A percentile compares a stretch with the other conserved stretches of the same genome.
phyloP scores from a whole-genome alignment of 2,113 vertebrate genomes.

The Myocastor coypus region DNA sequence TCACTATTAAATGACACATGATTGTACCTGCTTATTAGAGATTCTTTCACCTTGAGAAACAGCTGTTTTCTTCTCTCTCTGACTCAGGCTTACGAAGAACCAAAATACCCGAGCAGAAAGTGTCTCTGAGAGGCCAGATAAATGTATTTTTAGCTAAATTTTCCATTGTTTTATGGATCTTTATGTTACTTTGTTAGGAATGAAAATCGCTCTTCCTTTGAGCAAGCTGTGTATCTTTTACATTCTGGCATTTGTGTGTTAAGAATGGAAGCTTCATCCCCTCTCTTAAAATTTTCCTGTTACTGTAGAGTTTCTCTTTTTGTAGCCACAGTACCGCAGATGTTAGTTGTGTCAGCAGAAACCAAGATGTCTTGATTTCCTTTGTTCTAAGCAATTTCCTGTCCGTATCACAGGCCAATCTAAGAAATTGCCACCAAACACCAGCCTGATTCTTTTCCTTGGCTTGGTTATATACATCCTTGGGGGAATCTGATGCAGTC shows the following conservation, averaged over 20 bases:
- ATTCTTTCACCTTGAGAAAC: neutral
- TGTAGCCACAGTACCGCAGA: neutral
- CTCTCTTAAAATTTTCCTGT: too few species aligned
- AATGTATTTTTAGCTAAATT: too few species aligned
- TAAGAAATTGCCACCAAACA: neutral
- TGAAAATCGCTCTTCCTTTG: too few species aligned
- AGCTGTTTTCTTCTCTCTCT: too few species aligned
- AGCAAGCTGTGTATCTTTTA: too few species aligned
- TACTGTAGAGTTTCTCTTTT: neutral
- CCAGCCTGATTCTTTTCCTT: neutral
- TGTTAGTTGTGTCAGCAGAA: slow-evolving; percentile 41
- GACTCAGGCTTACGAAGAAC: too few species aligned
- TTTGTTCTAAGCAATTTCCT: slow-evolving; percentile 53
- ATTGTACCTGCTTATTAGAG: neutral
- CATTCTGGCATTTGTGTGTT: too few species aligned
- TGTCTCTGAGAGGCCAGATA: too few species aligned
- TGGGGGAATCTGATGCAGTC: neutral
- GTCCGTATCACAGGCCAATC: neutral
- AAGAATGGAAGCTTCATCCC: too few species aligned
- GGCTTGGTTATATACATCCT: neutral
- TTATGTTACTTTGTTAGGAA: too few species aligned
- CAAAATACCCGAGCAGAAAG: too few species aligned
- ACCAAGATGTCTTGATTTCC: slow-evolving; percentile 31
- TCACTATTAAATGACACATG: neutral
- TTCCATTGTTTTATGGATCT: too few species aligned